These are phyloP conservation scores for Plotosus lineatus DNA, from an alignment of 2,113 vertebrate species.

Conservation along the genomic window DNA sequence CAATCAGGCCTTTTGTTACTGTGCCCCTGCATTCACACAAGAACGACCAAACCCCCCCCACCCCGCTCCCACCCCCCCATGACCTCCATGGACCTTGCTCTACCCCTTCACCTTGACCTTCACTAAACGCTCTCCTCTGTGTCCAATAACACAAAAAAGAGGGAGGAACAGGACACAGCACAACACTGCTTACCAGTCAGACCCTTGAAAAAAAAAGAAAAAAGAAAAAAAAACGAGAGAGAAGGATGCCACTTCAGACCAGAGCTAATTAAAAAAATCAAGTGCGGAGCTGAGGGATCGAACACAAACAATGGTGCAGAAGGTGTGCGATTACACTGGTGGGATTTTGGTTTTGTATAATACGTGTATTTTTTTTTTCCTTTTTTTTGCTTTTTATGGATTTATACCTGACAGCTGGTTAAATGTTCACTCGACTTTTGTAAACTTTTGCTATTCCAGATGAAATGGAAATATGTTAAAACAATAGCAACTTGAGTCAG, in stretches of 20 bases:
- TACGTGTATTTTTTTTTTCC: background rate
- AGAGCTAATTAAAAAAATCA: constrained; percentile 66
- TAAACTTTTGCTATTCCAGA: background rate
- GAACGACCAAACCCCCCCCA: constrained; percentile 41
- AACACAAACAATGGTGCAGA: constrained; percentile 39
- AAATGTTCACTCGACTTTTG: background rate
- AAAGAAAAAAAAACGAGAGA: constrained; percentile 6
- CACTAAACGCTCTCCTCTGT: constrained; percentile 60
- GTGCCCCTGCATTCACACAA: constrained; percentile 49
- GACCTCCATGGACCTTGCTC: constrained; percentile 60
- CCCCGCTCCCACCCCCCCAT: background rate
- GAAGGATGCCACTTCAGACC: constrained; percentile 42
- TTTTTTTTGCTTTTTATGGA: no score
- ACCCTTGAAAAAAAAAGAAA: background rate
- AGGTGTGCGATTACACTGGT: constrained; percentile 6
- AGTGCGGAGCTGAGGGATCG: constrained; percentile 61
- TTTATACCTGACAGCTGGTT: background rate
- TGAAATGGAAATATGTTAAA: background rate
- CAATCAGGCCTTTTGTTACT: constrained; percentile 68
- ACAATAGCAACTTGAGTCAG: no score
- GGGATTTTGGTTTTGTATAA: background rate
- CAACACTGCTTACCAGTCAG: constrained; percentile 29
- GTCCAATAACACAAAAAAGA: constrained; percentile 40
- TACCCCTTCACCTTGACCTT: constrained; percentile 68
- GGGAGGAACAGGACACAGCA: background rate